Evolutionary conservation across 1,140 invertebrate genomes (phyloP), one percentile per base, ranked within the genome.

Genomic region (Amphibalanus amphitrite): DNA sequence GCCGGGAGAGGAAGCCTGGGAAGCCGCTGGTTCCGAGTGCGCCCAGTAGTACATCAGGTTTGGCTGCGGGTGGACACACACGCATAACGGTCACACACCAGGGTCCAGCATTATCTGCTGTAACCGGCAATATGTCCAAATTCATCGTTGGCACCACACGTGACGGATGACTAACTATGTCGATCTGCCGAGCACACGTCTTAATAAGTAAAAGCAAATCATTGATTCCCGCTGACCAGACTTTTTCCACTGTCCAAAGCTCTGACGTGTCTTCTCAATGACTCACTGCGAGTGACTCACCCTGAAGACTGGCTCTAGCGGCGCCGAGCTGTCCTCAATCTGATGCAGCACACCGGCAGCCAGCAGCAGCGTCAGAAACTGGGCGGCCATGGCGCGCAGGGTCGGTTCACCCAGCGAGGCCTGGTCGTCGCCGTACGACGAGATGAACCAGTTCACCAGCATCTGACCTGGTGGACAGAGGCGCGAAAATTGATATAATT

Each of bases 31-130:
- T 78, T 92, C 89, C 69, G 88, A 88, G 77, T 91, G 87, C 29
- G 88, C 85, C 92, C 92, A 93, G 78, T 88, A 91, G 79, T 94
- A 93, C 87, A 92, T 91, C 75, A 90, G 83, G 79, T 91, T 89
- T 70, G 89, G 86, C 92, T 94, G 80, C 59, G 86, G 84, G 76
- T 72, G 77, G 75, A 73, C 74, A 75, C 67, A 69, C 72, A 70
- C 72, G 70, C 38, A 71, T 69, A n/a, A n/a, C n/a, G n/a, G n/a
- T n/a, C n/a, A n/a, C n/a, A n/a, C n/a, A n/a, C n/a, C n/a, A n/a
- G n/a, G n/a, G n/a, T n/a, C n/a, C n/a, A n/a, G n/a, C n/a, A n/a
- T n/a, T n/a, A n/a, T n/a, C n/a, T n/a, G n/a, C n/a, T n/a, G n/a
- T n/a, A n/a, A n/a, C n/a, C n/a, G n/a, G n/a, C n/a, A n/a, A n/a